Evolutionary conservation across 2,113 vertebrate species (phyloP).

Genomic region (Vulpes lagopus): DNA sequence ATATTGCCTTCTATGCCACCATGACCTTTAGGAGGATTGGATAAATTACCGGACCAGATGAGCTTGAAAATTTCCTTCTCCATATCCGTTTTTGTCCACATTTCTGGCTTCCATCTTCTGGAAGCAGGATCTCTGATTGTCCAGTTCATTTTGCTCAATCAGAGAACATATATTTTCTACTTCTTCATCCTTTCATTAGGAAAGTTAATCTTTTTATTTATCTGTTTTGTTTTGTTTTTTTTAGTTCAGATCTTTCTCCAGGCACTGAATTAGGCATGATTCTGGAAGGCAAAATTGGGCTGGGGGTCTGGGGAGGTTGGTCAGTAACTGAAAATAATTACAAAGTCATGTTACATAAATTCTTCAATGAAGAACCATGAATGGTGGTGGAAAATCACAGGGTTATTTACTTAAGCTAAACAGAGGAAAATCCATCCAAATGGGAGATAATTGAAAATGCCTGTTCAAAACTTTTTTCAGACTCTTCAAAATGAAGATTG

Average conservation of each 20-base stretch:
- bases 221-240: background rate
- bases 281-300: background rate
- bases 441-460: constrained; percentile 11
- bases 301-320: rapidly evolving
- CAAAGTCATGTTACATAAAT: background rate
- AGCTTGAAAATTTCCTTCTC: background rate
- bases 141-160: background rate
- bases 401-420: constrained; percentile 37
- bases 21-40: background rate
- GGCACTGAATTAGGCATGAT: background rate
- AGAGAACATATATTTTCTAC: background rate
- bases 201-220: background rate
- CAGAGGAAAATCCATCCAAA: constrained; percentile 3
- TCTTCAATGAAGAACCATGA: background rate
- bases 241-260: background rate
- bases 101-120: background rate
- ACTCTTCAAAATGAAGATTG: constrained; percentile 37
- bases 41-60: background rate
- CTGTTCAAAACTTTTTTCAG: background rate
- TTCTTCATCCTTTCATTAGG: background rate
- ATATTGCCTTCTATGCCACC: background rate
- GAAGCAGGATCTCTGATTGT: background rate
- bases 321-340: constrained; percentile 31
- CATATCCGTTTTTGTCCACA: background rate
- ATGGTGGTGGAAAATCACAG: background rate